Conservation (phyloP, 2,888 invertebrate species). For the Omphaloscelis lunosa region DNA sequence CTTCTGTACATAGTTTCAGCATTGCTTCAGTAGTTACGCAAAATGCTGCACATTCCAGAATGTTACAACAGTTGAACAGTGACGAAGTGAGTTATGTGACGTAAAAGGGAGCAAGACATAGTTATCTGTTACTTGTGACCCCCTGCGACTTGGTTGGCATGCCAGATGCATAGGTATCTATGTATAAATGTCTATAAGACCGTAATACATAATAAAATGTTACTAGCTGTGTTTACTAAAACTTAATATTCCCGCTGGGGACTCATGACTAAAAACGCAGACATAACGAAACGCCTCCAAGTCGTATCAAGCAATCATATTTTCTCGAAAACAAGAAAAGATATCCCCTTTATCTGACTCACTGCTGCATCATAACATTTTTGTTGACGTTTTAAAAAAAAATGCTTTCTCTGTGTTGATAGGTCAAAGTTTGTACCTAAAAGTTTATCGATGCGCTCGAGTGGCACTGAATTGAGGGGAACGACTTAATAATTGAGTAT, state of each 20-base stretch:
- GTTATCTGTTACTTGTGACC: constrained; percentile 49
- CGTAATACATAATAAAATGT: too few species aligned
- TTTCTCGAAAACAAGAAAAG: not conserved
- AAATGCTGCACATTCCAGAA: not conserved
- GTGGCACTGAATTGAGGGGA: not conserved
- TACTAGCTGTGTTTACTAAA: not conserved
- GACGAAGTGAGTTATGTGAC: not conserved
- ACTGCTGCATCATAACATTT: not conserved
- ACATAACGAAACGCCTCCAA: too few species aligned
- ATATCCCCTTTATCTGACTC: not conserved
- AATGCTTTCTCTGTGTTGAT: not conserved
- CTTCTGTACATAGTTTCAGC: too few species aligned
- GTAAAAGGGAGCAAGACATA: constrained; percentile 3
- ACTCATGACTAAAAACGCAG: too few species aligned
- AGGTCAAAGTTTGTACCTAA: constrained; percentile 6
- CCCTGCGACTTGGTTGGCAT: constrained; percentile 47
- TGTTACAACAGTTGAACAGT: not conserved
- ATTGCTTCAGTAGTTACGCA: not conserved
- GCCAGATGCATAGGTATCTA: constrained; percentile 7
- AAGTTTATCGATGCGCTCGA: constrained; percentile 2
- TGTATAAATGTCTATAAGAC: not conserved
- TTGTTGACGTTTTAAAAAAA: not conserved
- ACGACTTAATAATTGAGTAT: constrained; percentile 3
- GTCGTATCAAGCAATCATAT: not conserved
- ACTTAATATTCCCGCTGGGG: not conserved